Base-by-base conservation (phyloP, 1,140 invertebrate genomes). In the Lucilia sericata region DNA sequence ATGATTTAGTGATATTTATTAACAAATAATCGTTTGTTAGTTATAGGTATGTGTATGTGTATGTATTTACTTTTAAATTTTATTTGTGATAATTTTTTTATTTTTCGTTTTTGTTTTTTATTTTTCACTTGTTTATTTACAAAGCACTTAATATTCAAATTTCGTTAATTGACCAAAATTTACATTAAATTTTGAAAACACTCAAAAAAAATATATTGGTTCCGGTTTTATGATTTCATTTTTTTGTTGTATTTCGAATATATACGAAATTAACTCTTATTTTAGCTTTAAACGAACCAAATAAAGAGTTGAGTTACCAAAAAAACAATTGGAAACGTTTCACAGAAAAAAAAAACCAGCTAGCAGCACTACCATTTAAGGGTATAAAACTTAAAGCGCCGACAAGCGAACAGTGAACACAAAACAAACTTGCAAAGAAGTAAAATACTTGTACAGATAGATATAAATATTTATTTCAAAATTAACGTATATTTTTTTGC, bases 261-360 rank as follows among this genome's bases (percentile, higher is more conserved):
- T 70, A 70, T 70, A 21, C 12, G 65, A 21, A 21, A 70, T 70
- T 70, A 70, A 70, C 65, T 70, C 21, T 70, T 70, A 70, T 19
- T 70, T 70, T 70, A n/a, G 21, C 0, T 21, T 70, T 21, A 70
- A 70, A 21, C 9, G n/a, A 25, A 70, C 65, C 65, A 70, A 70
- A 70, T 70, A 70, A 70, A 70, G 65, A 70, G 19, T 70, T 70
- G 19, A 70, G 65, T 70, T 21, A 70, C 65, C 65, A 70, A 70
- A 60, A 60, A n/a, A n/a, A 70, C 0, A 12, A 10, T 55, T 55
- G 12, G 13, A 55, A 55, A 55, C 17, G 51, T 42, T 42, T 42
- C 42, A 42, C 42, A 60, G 0, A 60, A 60, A 60, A 2, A 2
- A 60, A 2, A 2, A 30, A 5, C 5, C 13, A 60, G 19, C 17